Conservation (phyloP, 2,888 invertebrate species). For the Sclerodermus sp. region DNA sequence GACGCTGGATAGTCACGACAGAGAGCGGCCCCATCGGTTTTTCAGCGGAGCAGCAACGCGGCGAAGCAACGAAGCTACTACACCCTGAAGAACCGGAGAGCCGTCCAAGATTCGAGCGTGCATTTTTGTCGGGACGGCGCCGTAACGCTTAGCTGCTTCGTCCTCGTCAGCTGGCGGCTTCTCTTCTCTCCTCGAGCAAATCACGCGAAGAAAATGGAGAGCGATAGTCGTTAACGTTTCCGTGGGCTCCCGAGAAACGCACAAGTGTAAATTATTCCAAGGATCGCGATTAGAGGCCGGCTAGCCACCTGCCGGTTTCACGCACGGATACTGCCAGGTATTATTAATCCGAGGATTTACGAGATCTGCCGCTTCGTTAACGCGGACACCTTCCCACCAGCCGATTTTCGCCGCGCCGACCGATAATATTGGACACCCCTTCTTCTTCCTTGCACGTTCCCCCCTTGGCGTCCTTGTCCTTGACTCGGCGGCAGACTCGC, state of each 20-base stretch:
- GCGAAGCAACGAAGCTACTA: no score
- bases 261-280: constrained; percentile 35
- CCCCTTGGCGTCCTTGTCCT: no score
- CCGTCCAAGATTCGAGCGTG: no score
- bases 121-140: no score
- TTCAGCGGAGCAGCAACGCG: no score
- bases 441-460: no score
- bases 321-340: constrained; percentile 33
- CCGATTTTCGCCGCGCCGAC: not conserved
- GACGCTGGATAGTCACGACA: no score
- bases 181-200: constrained; percentile 11
- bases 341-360: constrained; percentile 39
- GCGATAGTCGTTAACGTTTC: constrained; percentile 28
- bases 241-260: constrained; percentile 23
- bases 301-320: constrained; percentile 39
- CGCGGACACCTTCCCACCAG: constrained; percentile 16
- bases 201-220: constrained; percentile 16
- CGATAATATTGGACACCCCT: constrained; percentile 10
- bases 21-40: no score
- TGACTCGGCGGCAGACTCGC: no score
- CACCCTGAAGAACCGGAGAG: no score
- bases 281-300: constrained; percentile 35
- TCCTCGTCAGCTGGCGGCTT: constrained; percentile 1
- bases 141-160: not conserved
- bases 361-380: constrained; percentile 28